Evolutionary conservation across 2,888 invertebrate species (phyloP).

Genomic region (Malacosoma neustria): DNA sequence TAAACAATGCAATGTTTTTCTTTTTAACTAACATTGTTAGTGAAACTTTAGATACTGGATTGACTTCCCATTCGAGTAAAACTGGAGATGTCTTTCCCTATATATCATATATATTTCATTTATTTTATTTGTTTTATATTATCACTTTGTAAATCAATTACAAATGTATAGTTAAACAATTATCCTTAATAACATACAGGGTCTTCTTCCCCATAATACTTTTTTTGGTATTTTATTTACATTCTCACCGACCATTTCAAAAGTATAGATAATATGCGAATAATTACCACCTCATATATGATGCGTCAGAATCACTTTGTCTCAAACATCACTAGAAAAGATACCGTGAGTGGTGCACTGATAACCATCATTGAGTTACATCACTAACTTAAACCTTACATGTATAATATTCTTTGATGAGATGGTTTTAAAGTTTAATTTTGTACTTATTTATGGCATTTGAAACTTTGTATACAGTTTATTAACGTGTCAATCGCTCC

Average conservation of each 20-base stretch:
- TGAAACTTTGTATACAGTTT: conserved; percentile 28
- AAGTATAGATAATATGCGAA: conserved; percentile 50
- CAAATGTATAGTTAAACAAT: too few relatives aligned
- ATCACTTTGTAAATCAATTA: too few relatives aligned
- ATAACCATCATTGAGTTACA: conserved; percentile 41
- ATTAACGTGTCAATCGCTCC: conserved; percentile 69
- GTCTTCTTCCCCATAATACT: too few relatives aligned
- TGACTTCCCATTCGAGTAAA: too few relatives aligned
- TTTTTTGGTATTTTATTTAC: too few relatives aligned
- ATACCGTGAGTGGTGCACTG: conserved; percentile 43
- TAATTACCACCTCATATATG: conserved; percentile 41
- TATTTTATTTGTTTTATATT: too few relatives aligned
- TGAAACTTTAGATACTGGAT: too few relatives aligned
- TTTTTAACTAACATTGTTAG: too few relatives aligned
- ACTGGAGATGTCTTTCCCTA: too few relatives aligned
- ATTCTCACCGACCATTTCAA: conserved; percentile 1
- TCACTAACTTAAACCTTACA: conserved; percentile 23
- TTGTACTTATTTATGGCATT: conserved; percentile 5
- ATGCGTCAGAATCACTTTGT: conserved; percentile 62
- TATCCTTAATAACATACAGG: too few relatives aligned
- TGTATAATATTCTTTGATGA: conserved; percentile 8
- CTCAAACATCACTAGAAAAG: conserved; percentile 45
- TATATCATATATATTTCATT: too few relatives aligned
- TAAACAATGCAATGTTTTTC: too few relatives aligned
- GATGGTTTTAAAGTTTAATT: conserved; percentile 14